These are phyloP conservation scores for Catocala fraxini DNA, from an alignment of 2,888 invertebrate species.

Conservation along the genomic window DNA sequence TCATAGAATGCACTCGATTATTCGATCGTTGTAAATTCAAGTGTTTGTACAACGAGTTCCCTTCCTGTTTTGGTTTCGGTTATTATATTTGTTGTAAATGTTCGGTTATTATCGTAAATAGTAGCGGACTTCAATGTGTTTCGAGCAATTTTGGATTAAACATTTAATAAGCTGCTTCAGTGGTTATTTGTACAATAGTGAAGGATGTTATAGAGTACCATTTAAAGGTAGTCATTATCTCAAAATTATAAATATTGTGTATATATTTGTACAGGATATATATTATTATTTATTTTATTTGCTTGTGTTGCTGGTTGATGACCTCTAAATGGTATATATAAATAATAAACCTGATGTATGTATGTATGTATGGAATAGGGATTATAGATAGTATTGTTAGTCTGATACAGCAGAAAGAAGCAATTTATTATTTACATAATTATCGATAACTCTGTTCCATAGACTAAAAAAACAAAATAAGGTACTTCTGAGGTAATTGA, in stretches of 20 bases:
- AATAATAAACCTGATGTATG: no score
- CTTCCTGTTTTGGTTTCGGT: constrained; percentile 71
- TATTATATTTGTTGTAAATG: constrained; percentile 51
- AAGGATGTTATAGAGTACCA: neutral
- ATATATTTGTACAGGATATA: neutral
- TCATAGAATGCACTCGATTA: constrained; percentile 57
- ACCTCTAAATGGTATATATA: no score
- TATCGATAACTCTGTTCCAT: no score
- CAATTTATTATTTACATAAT: no score
- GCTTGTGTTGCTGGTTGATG: no score
- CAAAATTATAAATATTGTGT: neutral
- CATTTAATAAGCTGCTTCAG: constrained; percentile 18
- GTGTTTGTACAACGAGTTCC: constrained; percentile 64
- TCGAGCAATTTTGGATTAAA: constrained; percentile 21
- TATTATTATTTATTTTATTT: no score
- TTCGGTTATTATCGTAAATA: constrained; percentile 45
- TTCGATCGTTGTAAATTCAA: constrained; percentile 60
- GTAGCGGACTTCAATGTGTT: constrained; percentile 17
- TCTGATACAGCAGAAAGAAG: no score
- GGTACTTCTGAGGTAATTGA: no score
- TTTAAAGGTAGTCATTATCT: neutral
- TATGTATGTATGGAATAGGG: no score
- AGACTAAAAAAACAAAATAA: no score
- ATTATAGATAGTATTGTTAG: no score
- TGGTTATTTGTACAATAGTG: constrained; percentile 6